Evolutionary conservation across 2,888 invertebrate genomes (phyloP).

Genomic region (Drosophila picticornis): DNA sequence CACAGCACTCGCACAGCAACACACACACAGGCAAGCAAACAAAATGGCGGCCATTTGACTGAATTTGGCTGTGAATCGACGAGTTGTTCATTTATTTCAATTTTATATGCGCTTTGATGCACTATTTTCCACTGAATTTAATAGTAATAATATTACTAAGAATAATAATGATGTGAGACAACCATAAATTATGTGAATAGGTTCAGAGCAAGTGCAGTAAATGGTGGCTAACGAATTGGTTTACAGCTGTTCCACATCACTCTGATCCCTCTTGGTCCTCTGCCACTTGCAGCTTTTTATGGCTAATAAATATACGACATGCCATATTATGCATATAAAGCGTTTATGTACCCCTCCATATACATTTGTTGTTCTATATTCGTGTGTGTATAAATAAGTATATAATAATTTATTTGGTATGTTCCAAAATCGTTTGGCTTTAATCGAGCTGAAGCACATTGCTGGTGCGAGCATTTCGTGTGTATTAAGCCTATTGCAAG

Average conservation of each 20-base stretch:
- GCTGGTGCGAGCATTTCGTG: constrained; percentile 1
- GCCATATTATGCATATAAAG: constrained; percentile 35
- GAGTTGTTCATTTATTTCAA: constrained; percentile 45
- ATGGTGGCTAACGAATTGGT: constrained; percentile 64
- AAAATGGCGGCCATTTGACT: constrained; percentile 42
- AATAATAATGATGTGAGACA: neutral
- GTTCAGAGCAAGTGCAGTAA: constrained; percentile 51
- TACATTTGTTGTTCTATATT: neutral
- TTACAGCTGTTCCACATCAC: constrained; percentile 17
- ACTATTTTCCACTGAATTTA: constrained; percentile 31
- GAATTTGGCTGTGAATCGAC: neutral
- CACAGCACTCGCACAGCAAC: neutral
- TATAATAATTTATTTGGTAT: constrained; percentile 6
- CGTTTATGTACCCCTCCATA: constrained; percentile 18
- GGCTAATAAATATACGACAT: constrained; percentile 36
- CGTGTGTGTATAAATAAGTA: neutral
- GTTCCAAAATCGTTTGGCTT: constrained; percentile 6
- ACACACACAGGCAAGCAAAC: constrained; percentile 10
- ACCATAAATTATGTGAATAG: constrained; percentile 26
- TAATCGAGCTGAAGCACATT: constrained; percentile 11
- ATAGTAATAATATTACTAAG: constrained; percentile 3
- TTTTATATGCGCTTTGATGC: constrained; percentile 30
- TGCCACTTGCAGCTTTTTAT: constrained; percentile 36
- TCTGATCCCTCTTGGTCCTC: neutral
- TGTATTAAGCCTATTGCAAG: constrained; percentile 8